Conservation (phyloP, 2,888 invertebrate species). For the Mythimna pallens region DNA sequence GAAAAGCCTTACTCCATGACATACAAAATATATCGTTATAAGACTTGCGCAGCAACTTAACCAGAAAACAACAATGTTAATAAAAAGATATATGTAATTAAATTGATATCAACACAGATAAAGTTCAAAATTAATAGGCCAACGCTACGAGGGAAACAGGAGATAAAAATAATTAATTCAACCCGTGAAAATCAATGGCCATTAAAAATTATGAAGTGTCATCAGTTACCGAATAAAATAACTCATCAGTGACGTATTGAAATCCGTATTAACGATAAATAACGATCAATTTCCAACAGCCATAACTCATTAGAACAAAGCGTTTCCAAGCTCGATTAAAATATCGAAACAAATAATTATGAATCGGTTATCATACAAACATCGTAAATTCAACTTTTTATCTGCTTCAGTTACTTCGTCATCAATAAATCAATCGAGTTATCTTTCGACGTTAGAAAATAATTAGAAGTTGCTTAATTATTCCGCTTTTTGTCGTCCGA, state of each 20-base stretch:
- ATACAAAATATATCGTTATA: too few relatives aligned
- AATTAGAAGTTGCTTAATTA: constrained; percentile 88
- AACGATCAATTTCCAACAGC: constrained; percentile 62
- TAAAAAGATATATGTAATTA: too few relatives aligned
- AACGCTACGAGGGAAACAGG: constrained; percentile 14
- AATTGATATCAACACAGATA: constrained; percentile 19
- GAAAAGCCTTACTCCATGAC: too few relatives aligned
- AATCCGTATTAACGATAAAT: constrained; percentile 65
- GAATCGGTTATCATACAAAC: constrained; percentile 79
- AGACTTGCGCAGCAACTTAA: too few relatives aligned
- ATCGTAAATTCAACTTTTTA: constrained; percentile 83
- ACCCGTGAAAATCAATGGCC: constrained; percentile 46
- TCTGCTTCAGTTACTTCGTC: constrained; percentile 77
- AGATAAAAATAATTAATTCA: constrained; percentile 41
- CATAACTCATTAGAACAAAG: constrained; percentile 67
- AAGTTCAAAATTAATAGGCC: constrained; percentile 34
- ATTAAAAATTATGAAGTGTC: constrained; percentile 54
- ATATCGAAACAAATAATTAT: constrained; percentile 78
- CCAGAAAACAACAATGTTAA: too few relatives aligned
- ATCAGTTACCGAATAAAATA: constrained; percentile 44
- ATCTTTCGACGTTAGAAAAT: constrained; percentile 84
- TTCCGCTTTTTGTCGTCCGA: constrained; percentile 75
- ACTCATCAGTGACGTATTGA: constrained; percentile 52
- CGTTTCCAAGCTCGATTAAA: constrained; percentile 69
- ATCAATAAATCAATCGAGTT: constrained; percentile 85